Evolutionary conservation across 1,140 invertebrate species (phyloP), one percentile per base, ranked within the genome.

Genomic region (Leptoteleia sp.): DNA sequence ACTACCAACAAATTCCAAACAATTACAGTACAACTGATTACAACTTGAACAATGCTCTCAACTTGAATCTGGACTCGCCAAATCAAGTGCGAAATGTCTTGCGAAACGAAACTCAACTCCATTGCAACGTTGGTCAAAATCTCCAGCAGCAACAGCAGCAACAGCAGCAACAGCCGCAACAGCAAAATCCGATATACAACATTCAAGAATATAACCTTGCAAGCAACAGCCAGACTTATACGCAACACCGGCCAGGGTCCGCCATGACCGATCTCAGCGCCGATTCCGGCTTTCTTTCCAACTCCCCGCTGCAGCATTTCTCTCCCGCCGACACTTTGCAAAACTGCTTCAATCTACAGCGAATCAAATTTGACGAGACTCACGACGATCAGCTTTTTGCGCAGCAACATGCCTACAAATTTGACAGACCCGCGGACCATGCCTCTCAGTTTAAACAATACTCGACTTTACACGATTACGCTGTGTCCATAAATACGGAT

Each of bases 251-350:
- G 40, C 84, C 88, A 12, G 81, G 81, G 4, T 87, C 88, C 9
- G 81, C 85, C 35, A 86, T 89, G 84, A 89, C 85, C 50, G 86
- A 90, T 62, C 81, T 87, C 12, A 87, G 81, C 67, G 79, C 59
- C 1, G 88, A 90, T 71, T 88, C 87, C 9, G 84, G 84, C 9
- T 89, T 89, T 71, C 59, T 87, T 16, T 86, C 89, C 1, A 89
- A 87, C 47, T 88, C 89, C 3, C 82, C 87, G 2, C 50, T 88
- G 4, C 88, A 89, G 38, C 85, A 88, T 38, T 89, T 87, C 31
- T 89, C 88, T 1, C 84, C 88, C 0, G 80, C 78, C 5, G 86
- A 89, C 11, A 82, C 80, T 13, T 19, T 88, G 12, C 85, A 88
- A 7, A 85, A 86, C 64, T 85, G 81, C 65, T 85, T 84, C 31